Evolutionary conservation across 2,888 invertebrate genomes (phyloP).

Genomic region (Leptinotarsa haldemani): DNA sequence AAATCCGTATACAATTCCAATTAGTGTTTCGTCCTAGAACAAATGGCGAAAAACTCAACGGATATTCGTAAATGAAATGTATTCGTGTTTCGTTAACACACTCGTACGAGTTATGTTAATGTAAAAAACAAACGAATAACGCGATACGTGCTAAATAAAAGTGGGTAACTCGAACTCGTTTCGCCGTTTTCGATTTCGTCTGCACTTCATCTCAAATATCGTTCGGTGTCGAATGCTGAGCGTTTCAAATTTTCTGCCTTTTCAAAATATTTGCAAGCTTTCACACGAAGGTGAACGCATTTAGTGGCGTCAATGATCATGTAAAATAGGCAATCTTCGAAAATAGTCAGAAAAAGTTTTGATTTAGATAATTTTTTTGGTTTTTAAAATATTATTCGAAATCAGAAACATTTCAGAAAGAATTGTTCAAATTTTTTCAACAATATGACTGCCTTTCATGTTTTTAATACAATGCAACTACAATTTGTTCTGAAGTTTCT

Average conservation of each 20-base stretch:
- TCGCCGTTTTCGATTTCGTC: constrained; percentile 15
- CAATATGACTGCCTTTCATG: too few species aligned
- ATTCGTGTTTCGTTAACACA: not conserved
- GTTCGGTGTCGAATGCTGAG: not conserved
- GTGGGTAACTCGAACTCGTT: constrained; percentile 7
- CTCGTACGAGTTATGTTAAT: not conserved
- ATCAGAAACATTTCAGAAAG: too few species aligned
- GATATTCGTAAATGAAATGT: not conserved
- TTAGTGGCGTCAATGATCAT: not conserved
- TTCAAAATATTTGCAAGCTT: constrained; percentile 14
- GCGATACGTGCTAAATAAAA: constrained; percentile 14
- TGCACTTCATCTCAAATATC: constrained; percentile 7
- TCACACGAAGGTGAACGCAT: constrained; percentile 2
- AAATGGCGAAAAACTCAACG: not conserved
- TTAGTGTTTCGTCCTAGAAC: not conserved
- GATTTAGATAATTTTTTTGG: too few species aligned
- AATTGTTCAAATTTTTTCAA: too few species aligned
- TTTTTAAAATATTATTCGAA: too few species aligned
- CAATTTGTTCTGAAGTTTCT: too few species aligned
- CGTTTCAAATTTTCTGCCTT: constrained; percentile 4
- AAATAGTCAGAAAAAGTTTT: too few species aligned
- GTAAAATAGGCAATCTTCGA: too few species aligned
- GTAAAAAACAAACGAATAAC: constrained; percentile 7
- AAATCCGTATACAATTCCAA: constrained; percentile 2
- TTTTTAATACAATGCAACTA: too few species aligned